Evolutionary conservation across 2,113 vertebrate species (phyloP).

Genomic region (Alces alces): DNA sequence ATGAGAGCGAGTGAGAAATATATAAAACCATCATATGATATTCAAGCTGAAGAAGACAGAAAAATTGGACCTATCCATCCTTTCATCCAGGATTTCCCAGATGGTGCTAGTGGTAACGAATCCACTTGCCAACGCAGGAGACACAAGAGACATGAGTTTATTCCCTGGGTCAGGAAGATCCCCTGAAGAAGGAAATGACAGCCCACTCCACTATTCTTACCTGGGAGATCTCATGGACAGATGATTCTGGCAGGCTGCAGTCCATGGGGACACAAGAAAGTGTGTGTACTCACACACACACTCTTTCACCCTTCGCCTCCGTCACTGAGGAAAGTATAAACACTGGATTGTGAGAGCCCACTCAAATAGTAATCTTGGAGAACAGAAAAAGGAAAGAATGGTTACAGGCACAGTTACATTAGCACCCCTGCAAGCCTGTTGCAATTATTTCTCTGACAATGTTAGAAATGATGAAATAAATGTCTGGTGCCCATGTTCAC

Average conservation of each 20-base stretch:
- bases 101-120: neutral
- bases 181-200: neutral
- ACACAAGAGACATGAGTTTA: neutral
- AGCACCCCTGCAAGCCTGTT: neutral
- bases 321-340: neutral
- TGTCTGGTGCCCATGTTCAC: neutral
- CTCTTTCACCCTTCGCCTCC: neutral
- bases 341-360: neutral
- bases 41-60: neutral
- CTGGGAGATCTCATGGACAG: neutral
- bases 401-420: neutral
- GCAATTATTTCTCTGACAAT: neutral
- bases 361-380: neutral
- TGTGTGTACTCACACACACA: neutral
- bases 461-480: neutral
- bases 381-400: neutral
- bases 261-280: neutral
- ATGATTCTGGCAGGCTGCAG: neutral
- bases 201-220: neutral
- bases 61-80: neutral
- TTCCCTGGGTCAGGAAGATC: neutral
- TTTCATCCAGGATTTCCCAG: neutral
- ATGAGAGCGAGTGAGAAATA: neutral
- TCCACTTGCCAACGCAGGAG: neutral
- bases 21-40: neutral